Evolutionary conservation across 1,140 invertebrate species (phyloP).

Genomic region (Neotoxoptera formosana): DNA sequence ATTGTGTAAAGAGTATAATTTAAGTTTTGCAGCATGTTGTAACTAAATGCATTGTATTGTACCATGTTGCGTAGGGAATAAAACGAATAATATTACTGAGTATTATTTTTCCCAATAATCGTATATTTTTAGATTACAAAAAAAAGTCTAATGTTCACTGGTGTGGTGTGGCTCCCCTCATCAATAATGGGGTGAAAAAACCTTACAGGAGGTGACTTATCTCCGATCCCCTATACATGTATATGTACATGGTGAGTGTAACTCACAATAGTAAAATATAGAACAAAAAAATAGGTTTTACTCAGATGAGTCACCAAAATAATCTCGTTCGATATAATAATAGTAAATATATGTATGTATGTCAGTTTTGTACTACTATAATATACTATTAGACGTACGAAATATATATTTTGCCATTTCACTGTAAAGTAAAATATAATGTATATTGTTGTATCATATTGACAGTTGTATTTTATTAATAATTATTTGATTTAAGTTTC

Average conservation of each 20-base stretch:
- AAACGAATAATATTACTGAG: not conserved
- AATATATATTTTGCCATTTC: not conserved
- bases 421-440: not conserved
- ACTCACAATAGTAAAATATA: slow-evolving; percentile 42
- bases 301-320: slow-evolving; percentile 27
- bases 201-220: slow-evolving; percentile 34
- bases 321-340: not conserved
- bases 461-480: not conserved
- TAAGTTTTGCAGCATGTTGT: slow-evolving; percentile 21
- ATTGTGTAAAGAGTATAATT: not conserved
- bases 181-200: slow-evolving; percentile 40
- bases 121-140: slow-evolving; percentile 43
- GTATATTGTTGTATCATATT: not conserved
- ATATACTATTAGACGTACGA: not conserved
- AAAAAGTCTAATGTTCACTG: slow-evolving; percentile 40
- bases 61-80: not conserved
- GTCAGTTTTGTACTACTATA: not conserved
- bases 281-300: slow-evolving; percentile 32
- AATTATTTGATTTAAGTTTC: not conserved
- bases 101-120: slow-evolving; percentile 32
- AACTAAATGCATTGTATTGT: slow-evolving; percentile 21
- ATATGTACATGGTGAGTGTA: not conserved
- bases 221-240: slow-evolving; percentile 8
- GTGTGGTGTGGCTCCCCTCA: slow-evolving; percentile 15
- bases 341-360: not conserved